phyloP scores from a whole-genome alignment of 2,888 invertebrate species.

The Piscicola geometra region DNA sequence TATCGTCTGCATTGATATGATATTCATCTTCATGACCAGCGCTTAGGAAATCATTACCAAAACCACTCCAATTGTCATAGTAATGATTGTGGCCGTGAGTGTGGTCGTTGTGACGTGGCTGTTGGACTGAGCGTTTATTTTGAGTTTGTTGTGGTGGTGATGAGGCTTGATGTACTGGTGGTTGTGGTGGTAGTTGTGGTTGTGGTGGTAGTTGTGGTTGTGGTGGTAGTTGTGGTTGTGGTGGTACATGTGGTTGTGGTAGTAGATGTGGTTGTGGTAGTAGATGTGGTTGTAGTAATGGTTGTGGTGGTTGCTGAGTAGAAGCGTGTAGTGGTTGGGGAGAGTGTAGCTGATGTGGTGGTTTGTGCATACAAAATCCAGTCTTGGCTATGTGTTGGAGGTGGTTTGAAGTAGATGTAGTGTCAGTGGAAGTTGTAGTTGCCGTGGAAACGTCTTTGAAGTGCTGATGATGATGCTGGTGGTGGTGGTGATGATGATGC shows the following conservation, averaged over 20 bases:
- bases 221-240: constrained; percentile 14
- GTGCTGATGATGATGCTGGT: not conserved
- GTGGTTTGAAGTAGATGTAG: not conserved
- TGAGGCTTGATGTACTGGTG: not conserved
- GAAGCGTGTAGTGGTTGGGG: not conserved
- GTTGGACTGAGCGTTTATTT: too few species aligned
- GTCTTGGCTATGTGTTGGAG: constrained; percentile 4
- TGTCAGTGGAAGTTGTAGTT: not conserved
- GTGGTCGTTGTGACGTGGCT: too few species aligned
- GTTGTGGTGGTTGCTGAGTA: not conserved
- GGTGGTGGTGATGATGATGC: not conserved
- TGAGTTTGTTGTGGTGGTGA: too few species aligned
- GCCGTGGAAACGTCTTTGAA: not conserved
- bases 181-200: not conserved
- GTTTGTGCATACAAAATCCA: not conserved
- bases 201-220: constrained; percentile 1
- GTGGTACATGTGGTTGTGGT: not conserved
- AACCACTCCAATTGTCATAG: too few species aligned
- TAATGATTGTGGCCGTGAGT: too few species aligned
- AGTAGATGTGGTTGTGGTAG: not conserved
- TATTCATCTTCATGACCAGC: too few species aligned
- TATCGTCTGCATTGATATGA: too few species aligned
- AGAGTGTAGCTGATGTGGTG: constrained; percentile 9
- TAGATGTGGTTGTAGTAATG: too few species aligned
- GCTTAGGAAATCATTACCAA: too few species aligned